Percentiles rank a stretch among this genome's conserved stretches.
Conservation (phyloP, 2,113 vertebrate genomes). For the Polypterus bichir region DNA sequence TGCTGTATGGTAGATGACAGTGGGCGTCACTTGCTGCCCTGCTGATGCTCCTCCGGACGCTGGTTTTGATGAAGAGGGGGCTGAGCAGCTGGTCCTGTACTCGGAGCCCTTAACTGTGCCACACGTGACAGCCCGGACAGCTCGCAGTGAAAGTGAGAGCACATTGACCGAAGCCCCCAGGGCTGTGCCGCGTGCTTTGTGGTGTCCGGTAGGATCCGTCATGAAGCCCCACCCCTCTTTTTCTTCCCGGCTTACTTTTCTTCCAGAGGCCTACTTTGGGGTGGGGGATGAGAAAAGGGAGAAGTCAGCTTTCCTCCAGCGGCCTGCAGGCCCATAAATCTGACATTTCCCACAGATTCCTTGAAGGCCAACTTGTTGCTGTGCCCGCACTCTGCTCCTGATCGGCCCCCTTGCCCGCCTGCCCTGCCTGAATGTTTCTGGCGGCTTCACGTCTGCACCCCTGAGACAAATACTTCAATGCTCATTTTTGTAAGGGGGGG, state of each 20-base stretch:
- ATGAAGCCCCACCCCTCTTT: slow-evolving; percentile 4
- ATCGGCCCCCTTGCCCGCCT: slow-evolving; percentile 10
- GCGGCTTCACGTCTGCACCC: no score
- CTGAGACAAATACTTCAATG: no score
- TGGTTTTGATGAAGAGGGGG: no score
- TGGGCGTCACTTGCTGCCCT: no score
- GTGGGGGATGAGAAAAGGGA: slow-evolving; percentile 23
- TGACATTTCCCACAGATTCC: slow-evolving; percentile 72
- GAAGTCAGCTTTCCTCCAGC: slow-evolving; percentile 38
- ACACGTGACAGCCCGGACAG: no score
- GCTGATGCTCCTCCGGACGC: no score
- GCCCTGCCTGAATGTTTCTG: no score
- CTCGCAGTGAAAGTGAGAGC: slow-evolving; percentile 25
- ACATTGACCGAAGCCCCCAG: slow-evolving; percentile 72
- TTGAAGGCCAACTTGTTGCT: slow-evolving; percentile 41
- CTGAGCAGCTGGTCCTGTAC: no score
- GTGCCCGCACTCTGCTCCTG: slow-evolving; percentile 45
- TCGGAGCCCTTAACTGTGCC: no score
- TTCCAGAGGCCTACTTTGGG: slow-evolving; percentile 53
- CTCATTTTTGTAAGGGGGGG: no score
- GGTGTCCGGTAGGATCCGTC: no score
- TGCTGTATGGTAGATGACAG: no score
- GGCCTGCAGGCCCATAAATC: slow-evolving; percentile 61
- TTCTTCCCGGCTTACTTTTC: slow-evolving; percentile 56
- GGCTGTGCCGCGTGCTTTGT: slow-evolving; percentile 43